A percentile compares a stretch with the other conserved stretches of the same genome.
Evolutionary conservation across 2,888 invertebrate species (phyloP).

Genomic region (Ephialtes manifestator): DNA sequence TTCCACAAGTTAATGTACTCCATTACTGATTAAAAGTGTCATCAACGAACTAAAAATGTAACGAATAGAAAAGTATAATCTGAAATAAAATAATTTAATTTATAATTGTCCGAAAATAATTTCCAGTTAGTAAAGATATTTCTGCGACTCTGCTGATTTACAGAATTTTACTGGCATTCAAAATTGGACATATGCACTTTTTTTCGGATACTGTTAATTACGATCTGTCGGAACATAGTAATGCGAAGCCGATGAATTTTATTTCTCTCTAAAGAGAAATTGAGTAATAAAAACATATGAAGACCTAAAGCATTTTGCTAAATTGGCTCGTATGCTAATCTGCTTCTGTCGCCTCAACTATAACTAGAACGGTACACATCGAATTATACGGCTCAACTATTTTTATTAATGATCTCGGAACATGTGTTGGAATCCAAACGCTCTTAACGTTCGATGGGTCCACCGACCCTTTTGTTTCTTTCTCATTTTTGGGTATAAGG

Average conservation of each 20-base stretch:
- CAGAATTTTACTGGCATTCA: neutral
- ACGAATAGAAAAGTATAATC: neutral
- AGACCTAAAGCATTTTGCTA: slow-evolving; percentile 7
- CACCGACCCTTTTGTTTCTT: slow-evolving; percentile 65
- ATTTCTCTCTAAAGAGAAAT: neutral
- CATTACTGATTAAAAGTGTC: too few relatives aligned
- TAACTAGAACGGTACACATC: slow-evolving; percentile 1
- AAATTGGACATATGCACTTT: neutral
- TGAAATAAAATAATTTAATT: too few relatives aligned
- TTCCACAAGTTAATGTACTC: neutral
- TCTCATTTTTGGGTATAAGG: slow-evolving; percentile 55
- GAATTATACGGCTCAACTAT: slow-evolving; percentile 62
- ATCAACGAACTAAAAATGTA: neutral
- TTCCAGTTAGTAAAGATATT: too few relatives aligned
- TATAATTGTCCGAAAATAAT: too few relatives aligned
- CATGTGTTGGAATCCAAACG: slow-evolving; percentile 46
- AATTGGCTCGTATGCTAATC: slow-evolving; percentile 8
- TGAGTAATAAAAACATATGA: too few relatives aligned
- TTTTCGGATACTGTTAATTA: neutral
- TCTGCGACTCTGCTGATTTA: neutral
- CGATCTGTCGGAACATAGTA: neutral
- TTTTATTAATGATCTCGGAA: slow-evolving; percentile 56
- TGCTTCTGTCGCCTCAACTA: slow-evolving; percentile 4
- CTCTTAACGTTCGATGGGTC: slow-evolving; percentile 59
- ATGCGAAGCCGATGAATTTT: neutral